phyloP scores from a whole-genome alignment of 2,797 vertebrate species.

The Aplochiton taeniatus region DNA sequence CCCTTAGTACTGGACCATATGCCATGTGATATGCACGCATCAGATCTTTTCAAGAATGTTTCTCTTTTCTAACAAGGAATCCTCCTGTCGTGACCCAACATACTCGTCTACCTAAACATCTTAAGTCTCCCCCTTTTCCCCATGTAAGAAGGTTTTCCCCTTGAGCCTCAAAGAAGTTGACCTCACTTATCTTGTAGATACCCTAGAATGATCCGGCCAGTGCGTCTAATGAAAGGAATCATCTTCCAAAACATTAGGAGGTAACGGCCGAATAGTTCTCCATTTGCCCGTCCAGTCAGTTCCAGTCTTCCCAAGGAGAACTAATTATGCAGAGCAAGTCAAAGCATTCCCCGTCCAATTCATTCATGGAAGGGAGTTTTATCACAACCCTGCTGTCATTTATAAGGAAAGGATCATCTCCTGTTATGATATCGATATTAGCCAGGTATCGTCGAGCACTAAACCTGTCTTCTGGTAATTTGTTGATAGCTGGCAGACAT shows the following conservation, averaged over 20 bases:
- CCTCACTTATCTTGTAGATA: constrained; percentile 21
- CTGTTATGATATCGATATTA: constrained; percentile 16
- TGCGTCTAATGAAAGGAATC: constrained; percentile 41
- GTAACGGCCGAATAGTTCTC: constrained; percentile 44
- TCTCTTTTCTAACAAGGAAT: not conserved
- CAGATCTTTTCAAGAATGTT: too few species aligned
- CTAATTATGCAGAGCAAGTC: constrained; percentile 39
- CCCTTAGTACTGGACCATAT: too few species aligned
- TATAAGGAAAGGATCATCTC: constrained; percentile 18
- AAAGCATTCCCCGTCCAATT: constrained; percentile 34
- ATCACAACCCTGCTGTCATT: constrained; percentile 22
- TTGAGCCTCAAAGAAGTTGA: constrained; percentile 21
- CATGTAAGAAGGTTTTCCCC: constrained; percentile 3
- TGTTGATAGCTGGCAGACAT: not conserved
- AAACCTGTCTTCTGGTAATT: not conserved
- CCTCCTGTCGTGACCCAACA: not conserved
- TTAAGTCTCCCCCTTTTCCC: constrained; percentile 5
- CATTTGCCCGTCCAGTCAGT: constrained; percentile 51
- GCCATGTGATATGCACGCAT: too few species aligned
- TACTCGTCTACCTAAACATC: constrained; percentile 1
- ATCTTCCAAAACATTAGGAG: constrained; percentile 39
- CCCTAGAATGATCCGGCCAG: constrained; percentile 29
- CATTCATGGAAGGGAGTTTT: constrained; percentile 35
- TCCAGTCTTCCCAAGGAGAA: constrained; percentile 44
- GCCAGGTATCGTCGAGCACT: not conserved